Evolutionary conservation across 1,140 invertebrate species (phyloP).

Genomic region (Condylostylus longicornis): DNA sequence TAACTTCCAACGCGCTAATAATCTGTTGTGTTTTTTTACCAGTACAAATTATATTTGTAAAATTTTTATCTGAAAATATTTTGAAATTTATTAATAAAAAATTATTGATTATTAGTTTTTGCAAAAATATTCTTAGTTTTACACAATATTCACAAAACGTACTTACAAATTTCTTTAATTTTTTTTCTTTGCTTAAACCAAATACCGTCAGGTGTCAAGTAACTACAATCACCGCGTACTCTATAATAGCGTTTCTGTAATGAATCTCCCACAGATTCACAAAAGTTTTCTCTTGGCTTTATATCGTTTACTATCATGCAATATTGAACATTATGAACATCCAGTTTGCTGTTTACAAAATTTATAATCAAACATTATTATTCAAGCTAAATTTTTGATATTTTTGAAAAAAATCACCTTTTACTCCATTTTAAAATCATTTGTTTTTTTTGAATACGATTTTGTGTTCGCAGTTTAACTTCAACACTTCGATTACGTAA

Average conservation of each 20-base stretch:
- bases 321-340: constrained; percentile 28
- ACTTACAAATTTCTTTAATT: constrained; percentile 16
- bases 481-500: constrained; percentile 23
- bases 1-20: constrained; percentile 17
- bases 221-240: not conserved
- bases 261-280: constrained; percentile 19
- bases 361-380: not conserved
- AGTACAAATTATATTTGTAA: constrained; percentile 23
- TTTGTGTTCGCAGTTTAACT: constrained; percentile 25
- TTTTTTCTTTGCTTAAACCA: constrained; percentile 19
- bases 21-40: constrained; percentile 21
- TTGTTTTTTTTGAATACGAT: constrained; percentile 26
- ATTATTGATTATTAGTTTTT: too few species aligned
- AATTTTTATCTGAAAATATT: not conserved
- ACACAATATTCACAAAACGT: not conserved
- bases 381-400: not conserved
- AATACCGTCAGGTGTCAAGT: constrained; percentile 14
- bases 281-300: constrained; percentile 16
- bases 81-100: too few species aligned
- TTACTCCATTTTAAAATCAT: constrained; percentile 30
- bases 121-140: too few species aligned
- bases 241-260: too few species aligned
- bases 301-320: constrained; percentile 21
- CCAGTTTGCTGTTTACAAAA: constrained; percentile 20
- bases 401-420: constrained; percentile 15